Conservation (phyloP, 2,888 invertebrate species). For the Drosophila testacea region DNA sequence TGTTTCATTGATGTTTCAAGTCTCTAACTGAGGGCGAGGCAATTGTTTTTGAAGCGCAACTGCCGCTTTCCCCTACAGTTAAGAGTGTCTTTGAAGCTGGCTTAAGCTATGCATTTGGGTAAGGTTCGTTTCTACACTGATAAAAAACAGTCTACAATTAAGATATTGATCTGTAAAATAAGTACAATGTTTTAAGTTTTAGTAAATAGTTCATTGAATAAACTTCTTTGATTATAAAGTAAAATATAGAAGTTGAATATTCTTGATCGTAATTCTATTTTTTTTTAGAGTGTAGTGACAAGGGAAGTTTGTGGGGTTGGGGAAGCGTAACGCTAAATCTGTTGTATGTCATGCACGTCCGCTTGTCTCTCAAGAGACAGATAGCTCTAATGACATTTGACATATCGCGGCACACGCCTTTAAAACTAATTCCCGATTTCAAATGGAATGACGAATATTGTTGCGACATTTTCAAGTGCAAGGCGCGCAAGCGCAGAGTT, state of each 20-base stretch:
- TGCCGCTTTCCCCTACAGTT: slow-evolving; percentile 30
- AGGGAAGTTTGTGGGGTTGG: slow-evolving; percentile 24
- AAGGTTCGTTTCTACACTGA: slow-evolving; percentile 18
- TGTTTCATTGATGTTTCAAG: slow-evolving; percentile 53
- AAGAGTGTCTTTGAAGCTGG: slow-evolving; percentile 5
- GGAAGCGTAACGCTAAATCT: slow-evolving; percentile 31
- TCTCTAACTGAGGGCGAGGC: slow-evolving; percentile 9
- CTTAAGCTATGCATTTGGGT: slow-evolving; percentile 58
- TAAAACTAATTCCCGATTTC: slow-evolving; percentile 15
- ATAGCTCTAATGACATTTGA: slow-evolving; percentile 71
- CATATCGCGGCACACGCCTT: slow-evolving; percentile 68
- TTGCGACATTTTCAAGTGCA: slow-evolving; percentile 79
- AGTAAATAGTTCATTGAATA: too few relatives aligned
- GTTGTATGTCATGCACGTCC: slow-evolving; percentile 49
- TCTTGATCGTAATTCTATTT: too few relatives aligned
- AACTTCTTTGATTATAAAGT: too few relatives aligned
- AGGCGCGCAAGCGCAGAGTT: slow-evolving; percentile 31
- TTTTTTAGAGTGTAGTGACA: not conserved
- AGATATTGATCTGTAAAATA: too few relatives aligned
- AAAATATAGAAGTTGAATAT: too few relatives aligned
- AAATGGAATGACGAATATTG: slow-evolving; percentile 73
- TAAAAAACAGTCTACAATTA: not conserved
- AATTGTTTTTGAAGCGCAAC: slow-evolving; percentile 1
- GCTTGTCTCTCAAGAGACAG: slow-evolving; percentile 27
- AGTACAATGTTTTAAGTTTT: too few relatives aligned